Base-by-base conservation (phyloP, 2,113 vertebrate species). In the Otis tarda region DNA sequence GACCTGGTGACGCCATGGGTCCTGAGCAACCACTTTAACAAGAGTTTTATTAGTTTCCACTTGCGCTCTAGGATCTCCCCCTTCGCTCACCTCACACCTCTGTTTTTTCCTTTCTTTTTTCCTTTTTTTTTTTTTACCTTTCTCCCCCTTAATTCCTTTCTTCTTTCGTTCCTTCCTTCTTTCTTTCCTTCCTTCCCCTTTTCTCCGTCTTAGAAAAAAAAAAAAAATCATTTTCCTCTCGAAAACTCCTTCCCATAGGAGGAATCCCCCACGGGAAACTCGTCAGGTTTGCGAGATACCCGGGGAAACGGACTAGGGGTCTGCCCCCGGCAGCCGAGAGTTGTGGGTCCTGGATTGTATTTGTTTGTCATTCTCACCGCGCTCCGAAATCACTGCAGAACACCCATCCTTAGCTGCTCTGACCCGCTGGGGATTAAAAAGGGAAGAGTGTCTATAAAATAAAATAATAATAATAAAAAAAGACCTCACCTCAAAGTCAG, bases 1-100 rank as follows among this genome's bases (percentile, higher is more conserved):
- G 97, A 96, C 68, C 96, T 79, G 82, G 88, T 97, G 98, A 98
- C 69, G 90, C 98, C 98, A 96, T 93, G 94, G 98, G 98, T 95
- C 97, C 90, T 24, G 83, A 96, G 95, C 89, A 87, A 97, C 80
- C 84, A 90, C 90, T 97, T 95, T 95, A 96, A 97, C 94, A 94
- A 96, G 93, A 97, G 89, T 98, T 98, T 97, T 96, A 97, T 93
- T 96, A 89, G 92, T 97, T 94, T 87, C 76, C 86, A 74, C 91
- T 97, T 92, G 86, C 84, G 75, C 31, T 78, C 60, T 81, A 57
- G 7, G 22, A 60, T 89, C 59, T 56, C 13, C 4, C 16, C 7
- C 37, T 23, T 64, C 31, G 0, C n/a, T 85, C 25, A 63, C 30
- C 19, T n/a, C 8, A 57, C 5, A 4, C 12, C 33, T 41, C 43